phyloP scores from a whole-genome alignment of 2,113 vertebrate genomes.

The Hydrochoerus hydrochaeris region DNA sequence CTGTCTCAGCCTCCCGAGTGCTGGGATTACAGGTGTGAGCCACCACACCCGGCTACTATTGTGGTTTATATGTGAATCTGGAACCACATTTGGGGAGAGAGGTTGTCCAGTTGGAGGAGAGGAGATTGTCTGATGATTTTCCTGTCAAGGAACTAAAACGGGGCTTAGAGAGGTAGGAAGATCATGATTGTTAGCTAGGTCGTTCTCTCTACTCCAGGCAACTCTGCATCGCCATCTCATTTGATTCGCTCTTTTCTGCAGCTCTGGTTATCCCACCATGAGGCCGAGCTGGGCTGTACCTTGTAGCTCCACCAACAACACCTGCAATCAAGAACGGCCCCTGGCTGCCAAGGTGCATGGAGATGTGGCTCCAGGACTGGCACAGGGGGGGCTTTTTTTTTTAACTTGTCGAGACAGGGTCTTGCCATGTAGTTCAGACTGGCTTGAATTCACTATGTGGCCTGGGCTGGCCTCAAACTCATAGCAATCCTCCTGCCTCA shows the following conservation, averaged over 20 bases:
- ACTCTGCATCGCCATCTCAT: conserved; percentile 94
- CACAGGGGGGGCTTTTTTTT: not conserved
- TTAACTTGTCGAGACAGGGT: not conserved
- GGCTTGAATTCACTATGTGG: not conserved
- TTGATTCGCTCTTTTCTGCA: conserved; percentile 88
- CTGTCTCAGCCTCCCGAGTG: too few species aligned
- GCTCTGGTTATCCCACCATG: conserved; percentile 67
- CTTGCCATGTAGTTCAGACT: not conserved
- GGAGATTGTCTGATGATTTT: too few species aligned
- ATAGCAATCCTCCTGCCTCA: not conserved
- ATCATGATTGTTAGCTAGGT: conserved; percentile 93
- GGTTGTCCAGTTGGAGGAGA: too few species aligned
- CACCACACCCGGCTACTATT: conserved; percentile 82
- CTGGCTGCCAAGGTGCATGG: too few species aligned
- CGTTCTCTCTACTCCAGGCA: conserved; percentile 99
- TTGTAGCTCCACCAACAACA: too few species aligned
- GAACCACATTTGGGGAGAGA: too few species aligned
- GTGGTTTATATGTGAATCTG: conserved; percentile 79
- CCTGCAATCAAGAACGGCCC: too few species aligned
- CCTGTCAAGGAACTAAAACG: too few species aligned
- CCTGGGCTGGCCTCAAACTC: not conserved
- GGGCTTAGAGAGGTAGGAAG: conserved; percentile 84
- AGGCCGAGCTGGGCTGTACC: too few species aligned
- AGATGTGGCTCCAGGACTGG: too few species aligned
- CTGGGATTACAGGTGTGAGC: too few species aligned